Evolutionary conservation across 2,797 vertebrate genomes (phyloP).

Genomic region (Nyctalus aviator): DNA sequence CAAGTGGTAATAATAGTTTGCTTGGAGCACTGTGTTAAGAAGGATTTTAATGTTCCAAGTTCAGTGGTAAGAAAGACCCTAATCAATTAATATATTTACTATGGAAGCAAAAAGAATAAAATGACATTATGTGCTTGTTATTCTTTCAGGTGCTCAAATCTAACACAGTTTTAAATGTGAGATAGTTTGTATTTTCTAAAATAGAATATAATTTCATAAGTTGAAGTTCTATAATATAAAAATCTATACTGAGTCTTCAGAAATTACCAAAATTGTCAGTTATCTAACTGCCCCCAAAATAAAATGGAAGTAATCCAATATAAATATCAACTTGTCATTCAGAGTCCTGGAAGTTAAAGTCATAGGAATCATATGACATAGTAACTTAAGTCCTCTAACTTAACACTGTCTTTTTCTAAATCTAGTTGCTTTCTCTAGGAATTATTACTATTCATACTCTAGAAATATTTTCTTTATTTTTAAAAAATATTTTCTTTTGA

Average conservation of each 20-base stretch:
- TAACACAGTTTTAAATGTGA: constrained; percentile 13
- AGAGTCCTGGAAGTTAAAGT: constrained; percentile 3
- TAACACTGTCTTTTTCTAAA: not conserved
- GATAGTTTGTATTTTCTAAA: not conserved
- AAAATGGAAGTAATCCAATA: not conserved
- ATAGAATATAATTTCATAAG: not conserved
- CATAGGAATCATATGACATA: not conserved
- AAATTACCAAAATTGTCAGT: constrained; percentile 35
- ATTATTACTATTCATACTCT: not conserved
- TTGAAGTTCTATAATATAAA: constrained; percentile 37
- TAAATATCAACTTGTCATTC: constrained; percentile 21
- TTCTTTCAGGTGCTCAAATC: not conserved
- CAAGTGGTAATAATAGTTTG: not conserved
- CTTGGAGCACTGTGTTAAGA: not conserved
- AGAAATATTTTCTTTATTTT: constrained; percentile 3
- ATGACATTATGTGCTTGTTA: not conserved
- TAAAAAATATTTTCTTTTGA: constrained; percentile 35
- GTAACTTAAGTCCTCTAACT: not conserved
- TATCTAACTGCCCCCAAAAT: not conserved
- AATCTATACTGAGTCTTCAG: not conserved
- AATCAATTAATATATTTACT: constrained; percentile 17
- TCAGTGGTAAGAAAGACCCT: not conserved
- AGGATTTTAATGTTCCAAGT: constrained; percentile 6
- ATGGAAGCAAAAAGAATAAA: constrained; percentile 24
- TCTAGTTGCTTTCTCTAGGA: not conserved